These are phyloP conservation scores for Heterodera schachtii DNA, from an alignment of 1,140 invertebrate genomes.

Conservation along the genomic window DNA sequence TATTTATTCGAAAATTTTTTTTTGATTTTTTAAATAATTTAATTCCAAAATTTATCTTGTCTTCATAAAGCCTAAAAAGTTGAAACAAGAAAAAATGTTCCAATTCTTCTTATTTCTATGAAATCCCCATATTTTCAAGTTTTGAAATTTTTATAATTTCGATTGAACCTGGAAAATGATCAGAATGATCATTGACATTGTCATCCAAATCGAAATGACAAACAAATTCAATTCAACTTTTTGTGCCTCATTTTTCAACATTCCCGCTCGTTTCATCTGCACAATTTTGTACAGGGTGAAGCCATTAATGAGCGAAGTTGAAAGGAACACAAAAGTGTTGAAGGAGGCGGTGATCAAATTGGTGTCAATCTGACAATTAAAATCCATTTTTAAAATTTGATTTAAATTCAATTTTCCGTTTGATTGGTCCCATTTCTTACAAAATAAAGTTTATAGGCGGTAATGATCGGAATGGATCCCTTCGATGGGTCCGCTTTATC, in stretches of 20 bases:
- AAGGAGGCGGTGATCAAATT: background rate
- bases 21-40: no score
- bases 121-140: no score
- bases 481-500: background rate
- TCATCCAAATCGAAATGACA: background rate
- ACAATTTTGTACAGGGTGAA: background rate
- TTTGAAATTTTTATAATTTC: no score
- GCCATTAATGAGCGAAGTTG: background rate
- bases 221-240: background rate
- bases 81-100: no score
- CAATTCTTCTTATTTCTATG: no score
- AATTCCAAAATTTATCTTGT: no score
- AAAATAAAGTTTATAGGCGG: background rate
- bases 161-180: background rate
- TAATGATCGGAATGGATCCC: conserved; percentile 1
- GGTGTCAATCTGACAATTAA: background rate
- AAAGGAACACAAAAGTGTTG: background rate
- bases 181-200: background rate
- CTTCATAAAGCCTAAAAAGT: no score
- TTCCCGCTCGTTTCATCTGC: background rate
- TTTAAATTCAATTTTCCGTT: background rate
- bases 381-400: background rate
- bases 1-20: no score
- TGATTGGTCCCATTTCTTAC: background rate
- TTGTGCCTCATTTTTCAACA: background rate